Evolutionary conservation across 1,140 invertebrate genomes (phyloP), one percentile per base, ranked within the genome.

Genomic region (Diachasmimorpha longicaudata): DNA sequence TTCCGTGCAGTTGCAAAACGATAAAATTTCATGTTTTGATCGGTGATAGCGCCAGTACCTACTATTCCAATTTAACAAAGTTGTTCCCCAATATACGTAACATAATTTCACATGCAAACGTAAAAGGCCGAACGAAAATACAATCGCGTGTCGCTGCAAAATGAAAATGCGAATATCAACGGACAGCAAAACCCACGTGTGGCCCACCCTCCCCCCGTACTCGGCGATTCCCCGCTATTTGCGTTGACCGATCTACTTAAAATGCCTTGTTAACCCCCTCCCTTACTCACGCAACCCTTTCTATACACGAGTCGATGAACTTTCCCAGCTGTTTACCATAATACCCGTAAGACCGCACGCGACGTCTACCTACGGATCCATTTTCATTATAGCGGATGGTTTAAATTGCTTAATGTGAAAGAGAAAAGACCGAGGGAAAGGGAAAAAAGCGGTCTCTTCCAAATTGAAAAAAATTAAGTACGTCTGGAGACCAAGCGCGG

Each of bases 101-200:
- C 48, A 52, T 25, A 36, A 52, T 55, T 55, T 37, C 46, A 48
- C 46, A 48, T 71, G 70, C 44, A 52, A 52, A 31, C 46, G 42
- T n/a, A 52, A 48, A 71, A 55, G 46, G 44, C 11, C 31, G 21
- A 63, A 25, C 25, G 70, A 55, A 52, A 39, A 66, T 68, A 46
- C 8, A 16, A 74, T 74, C 72, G 72, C 55, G 72, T 74, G 72
- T 42, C 23, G 21, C n/a, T 21, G 5, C 31, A 19, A 69, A 70
- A 75, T 70, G 74, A 55, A 75, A 70, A 55, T 25, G 37, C 39
- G 42, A 68, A 67, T 69, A 23, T 70, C 67, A 75, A 42, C 44
- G 39, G 67, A 75, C 46, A 46, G 25, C 23, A 23, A 63, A 10
- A 52, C 14, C 48, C 58, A 25, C 58, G 23, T 25, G 58, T n/a